Evolutionary conservation across 2,797 vertebrate species (phyloP), one percentile per base, ranked within the genome.

Genomic region (Glossophaga mutica): DNA sequence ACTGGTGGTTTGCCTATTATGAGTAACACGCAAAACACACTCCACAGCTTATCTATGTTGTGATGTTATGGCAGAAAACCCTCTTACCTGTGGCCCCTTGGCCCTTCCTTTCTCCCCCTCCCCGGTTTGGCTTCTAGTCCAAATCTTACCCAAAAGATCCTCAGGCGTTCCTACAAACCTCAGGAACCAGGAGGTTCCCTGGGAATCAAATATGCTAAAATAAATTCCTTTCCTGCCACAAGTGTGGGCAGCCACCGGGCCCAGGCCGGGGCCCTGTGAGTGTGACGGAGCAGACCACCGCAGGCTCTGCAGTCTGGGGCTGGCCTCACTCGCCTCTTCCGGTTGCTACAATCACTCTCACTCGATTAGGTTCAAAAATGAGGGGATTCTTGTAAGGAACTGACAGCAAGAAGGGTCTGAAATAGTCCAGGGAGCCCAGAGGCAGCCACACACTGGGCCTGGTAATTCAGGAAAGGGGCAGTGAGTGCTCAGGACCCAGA

Each of bases 211-310:
- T 29, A 29, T 59, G 57, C 57, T 59, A 12, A 59, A 59, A 24
- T 59, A 59, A 59, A 59, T 59, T 59, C 57, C 24, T 59, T 29
- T 29, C 12, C 24, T 22, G 57, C 65, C 42, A 42, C 42, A 11
- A 6, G 57, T 24, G 74, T 39, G 62, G 82, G 65, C 8, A 1
- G 26, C 1, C 9, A 9, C 62, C 26, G 15, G 32, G 21, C 46
- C 67, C 22, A 10, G 2, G 4, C 15, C 44, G 16, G 0, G 0
- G 21, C 44, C 59, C 18, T 16, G 2, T 57, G 81, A n/a, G 0
- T 1, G n/a, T 32, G 68, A 22, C 2, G 5, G 68, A 68, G 15
- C 18, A 18, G 39, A 24, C 29, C 70, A 22, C 18, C 1, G 5
- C 4, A 26, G 48, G 19, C 46, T 55, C 65, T 2, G 2, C 37